Conservation (phyloP, 2,797 vertebrate genomes). For the Eulemur coronatus region DNA sequence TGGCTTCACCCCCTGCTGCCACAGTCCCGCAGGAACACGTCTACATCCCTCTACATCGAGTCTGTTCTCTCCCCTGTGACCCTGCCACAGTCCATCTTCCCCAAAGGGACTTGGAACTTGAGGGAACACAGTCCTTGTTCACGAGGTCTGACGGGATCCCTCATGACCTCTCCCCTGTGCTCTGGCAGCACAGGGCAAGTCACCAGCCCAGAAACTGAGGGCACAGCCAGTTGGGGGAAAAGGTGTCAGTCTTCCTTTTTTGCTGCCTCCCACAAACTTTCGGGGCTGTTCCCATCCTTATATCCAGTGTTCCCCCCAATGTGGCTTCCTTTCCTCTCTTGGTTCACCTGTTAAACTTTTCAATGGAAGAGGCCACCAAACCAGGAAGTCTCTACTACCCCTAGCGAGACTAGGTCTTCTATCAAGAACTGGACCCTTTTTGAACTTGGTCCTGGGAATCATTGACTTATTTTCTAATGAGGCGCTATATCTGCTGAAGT, state of each 20-base stretch:
- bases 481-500: not conserved
- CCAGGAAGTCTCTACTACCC: too few species aligned
- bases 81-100: not conserved
- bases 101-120: not conserved
- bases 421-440: not conserved
- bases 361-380: not conserved
- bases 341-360: not conserved
- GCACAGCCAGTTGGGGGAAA: not conserved
- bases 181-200: not conserved
- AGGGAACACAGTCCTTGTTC: not conserved
- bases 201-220: not conserved
- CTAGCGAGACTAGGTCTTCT: not conserved
- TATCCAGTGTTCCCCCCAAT: too few species aligned
- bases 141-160: not conserved
- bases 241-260: not conserved
- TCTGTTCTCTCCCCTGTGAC: not conserved
- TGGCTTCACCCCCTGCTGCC: not conserved
- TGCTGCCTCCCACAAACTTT: not conserved
- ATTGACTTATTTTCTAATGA: not conserved
- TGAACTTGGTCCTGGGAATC: not conserved
- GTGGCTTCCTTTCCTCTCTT: not conserved
- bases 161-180: not conserved
- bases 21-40: too few species aligned
- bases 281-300: not conserved
- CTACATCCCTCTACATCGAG: rapidly evolving